Conservation (phyloP, 2,113 vertebrate species). For the Camelus bactrianus region DNA sequence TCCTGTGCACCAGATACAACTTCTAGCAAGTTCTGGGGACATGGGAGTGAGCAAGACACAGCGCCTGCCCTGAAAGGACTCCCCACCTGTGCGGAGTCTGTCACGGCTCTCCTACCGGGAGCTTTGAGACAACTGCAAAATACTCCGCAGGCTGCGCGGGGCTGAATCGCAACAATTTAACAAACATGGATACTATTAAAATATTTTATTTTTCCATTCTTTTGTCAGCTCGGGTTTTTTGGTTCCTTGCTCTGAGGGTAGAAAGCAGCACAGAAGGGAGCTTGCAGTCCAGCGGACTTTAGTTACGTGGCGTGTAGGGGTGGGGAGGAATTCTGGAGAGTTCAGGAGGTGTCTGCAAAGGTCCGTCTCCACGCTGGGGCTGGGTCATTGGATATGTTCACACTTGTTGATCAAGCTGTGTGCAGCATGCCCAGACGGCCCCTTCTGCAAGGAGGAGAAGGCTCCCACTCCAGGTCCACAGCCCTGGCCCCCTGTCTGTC, state of each 20-base stretch:
- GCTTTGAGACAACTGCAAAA: neutral
- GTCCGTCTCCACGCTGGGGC: neutral
- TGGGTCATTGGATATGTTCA: rapidly evolving
- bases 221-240: neutral
- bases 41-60: too few species aligned
- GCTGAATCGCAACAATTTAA: neutral
- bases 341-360: rapidly evolving
- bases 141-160: neutral
- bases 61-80: neutral
- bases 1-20: neutral
- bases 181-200: neutral
- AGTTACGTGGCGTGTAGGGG: rapidly evolving
- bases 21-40: rapidly evolving
- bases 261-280: neutral
- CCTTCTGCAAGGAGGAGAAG: neutral
- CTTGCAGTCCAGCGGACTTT: neutral
- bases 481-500: neutral
- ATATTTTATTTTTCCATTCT: neutral
- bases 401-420: neutral
- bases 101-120: neutral
- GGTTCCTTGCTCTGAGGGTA: neutral
- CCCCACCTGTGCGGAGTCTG: too few species aligned
- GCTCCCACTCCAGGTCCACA: too few species aligned
- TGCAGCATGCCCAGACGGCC: rapidly evolving
- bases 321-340: neutral